These are phyloP conservation scores for Sinodicranocentrus sp. DNA, from an alignment of 2,888 invertebrate genomes.

Conservation along the genomic window DNA sequence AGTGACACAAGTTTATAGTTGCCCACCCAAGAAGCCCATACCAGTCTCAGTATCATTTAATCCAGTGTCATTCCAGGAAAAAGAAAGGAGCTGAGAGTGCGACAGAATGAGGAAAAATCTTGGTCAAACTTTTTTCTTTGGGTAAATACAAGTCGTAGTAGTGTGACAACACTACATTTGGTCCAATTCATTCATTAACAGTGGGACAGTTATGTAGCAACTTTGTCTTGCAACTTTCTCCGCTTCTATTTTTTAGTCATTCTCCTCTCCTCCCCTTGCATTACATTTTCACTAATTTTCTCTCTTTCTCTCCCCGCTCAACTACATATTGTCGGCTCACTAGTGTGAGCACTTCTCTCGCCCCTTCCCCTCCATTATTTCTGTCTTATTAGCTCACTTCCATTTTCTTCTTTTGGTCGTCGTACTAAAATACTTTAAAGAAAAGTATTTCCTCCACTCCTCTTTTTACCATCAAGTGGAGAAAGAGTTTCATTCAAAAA, in stretches of 20 bases:
- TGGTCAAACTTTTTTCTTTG: constrained; percentile 61
- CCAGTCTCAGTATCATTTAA: constrained; percentile 54
- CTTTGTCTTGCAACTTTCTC: constrained; percentile 62
- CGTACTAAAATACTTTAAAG: constrained; percentile 3
- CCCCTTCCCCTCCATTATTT: constrained; percentile 7
- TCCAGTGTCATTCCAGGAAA: constrained; percentile 57
- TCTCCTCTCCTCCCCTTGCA: constrained; percentile 62
- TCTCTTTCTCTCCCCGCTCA: too few species aligned
- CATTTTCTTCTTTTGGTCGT: neutral
- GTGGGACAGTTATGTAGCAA: constrained; percentile 68
- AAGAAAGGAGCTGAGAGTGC: constrained; percentile 34
- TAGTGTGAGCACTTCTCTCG: constrained; percentile 6
- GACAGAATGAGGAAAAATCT: constrained; percentile 48
- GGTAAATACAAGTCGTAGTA: constrained; percentile 43
- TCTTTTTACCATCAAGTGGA: constrained; percentile 6
- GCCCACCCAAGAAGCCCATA: neutral
- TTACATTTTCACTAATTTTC: constrained; percentile 67
- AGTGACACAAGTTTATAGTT: constrained; percentile 32
- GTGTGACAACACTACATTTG: constrained; percentile 65
- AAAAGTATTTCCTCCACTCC: constrained; percentile 12
- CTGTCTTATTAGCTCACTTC: constrained; percentile 22
- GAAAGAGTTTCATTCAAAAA: neutral
- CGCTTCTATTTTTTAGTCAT: constrained; percentile 56
- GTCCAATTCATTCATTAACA: constrained; percentile 70
- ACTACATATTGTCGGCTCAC: constrained; percentile 30